Evolutionary conservation across 2,113 vertebrate species (phyloP).

Genomic region (Numida meleagris): DNA sequence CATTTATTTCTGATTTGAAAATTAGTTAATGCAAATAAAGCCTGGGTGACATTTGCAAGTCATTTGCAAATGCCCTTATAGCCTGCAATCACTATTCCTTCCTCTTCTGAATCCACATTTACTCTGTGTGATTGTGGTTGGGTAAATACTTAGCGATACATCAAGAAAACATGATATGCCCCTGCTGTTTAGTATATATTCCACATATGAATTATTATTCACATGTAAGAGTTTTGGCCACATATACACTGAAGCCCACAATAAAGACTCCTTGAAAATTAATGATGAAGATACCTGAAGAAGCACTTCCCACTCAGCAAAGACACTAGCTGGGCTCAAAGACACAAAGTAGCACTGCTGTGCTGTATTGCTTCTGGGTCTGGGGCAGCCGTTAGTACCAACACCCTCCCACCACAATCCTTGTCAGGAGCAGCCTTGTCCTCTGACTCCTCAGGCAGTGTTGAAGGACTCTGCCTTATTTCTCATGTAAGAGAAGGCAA

Average conservation of each 20-base stretch:
- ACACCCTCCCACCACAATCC: not conserved
- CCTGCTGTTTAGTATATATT: not conserved
- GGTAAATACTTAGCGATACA: not conserved
- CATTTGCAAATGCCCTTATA: conserved; percentile 18
- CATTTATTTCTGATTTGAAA: conserved; percentile 40
- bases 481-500: not conserved
- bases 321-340: not conserved
- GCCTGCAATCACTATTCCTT: not conserved
- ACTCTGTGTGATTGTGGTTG: not conserved
- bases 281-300: not conserved
- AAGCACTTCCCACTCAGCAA: not conserved
- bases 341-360: not conserved
- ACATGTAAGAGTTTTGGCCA: not conserved
- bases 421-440: not conserved
- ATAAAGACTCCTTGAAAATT: not conserved
- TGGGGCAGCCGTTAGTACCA: accelerated
- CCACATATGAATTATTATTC: not conserved
- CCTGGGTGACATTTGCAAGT: conserved; percentile 18
- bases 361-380: not conserved
- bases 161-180: not conserved
- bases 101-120: conserved; percentile 15
- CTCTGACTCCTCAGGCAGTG: not conserved
- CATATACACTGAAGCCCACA: not conserved
- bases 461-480: not conserved
- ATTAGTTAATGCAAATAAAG: conserved; percentile 33